Percentiles rank a stretch among this genome's conserved stretches.
phyloP scores from a whole-genome alignment of 2,113 vertebrate genomes.

The Columba janthina region DNA sequence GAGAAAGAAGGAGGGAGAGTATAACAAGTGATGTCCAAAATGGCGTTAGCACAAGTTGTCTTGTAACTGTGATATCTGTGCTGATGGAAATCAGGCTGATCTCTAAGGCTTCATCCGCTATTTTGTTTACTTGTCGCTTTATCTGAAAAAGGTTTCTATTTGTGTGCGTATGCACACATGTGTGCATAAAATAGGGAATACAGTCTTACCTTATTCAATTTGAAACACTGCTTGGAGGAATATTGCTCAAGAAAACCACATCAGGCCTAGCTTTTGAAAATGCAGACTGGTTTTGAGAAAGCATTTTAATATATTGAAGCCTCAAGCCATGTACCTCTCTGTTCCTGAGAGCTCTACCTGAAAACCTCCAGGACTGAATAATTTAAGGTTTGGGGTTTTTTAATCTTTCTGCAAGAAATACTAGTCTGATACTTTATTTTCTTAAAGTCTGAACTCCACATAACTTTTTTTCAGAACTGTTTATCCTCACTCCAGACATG shows the following conservation, averaged over 20 bases:
- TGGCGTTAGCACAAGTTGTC: neutral
- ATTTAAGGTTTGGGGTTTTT: neutral
- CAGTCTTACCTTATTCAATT: conserved; percentile 19
- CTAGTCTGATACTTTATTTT: conserved; percentile 75
- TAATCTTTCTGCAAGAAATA: conserved; percentile 50
- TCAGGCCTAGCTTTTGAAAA: conserved; percentile 35
- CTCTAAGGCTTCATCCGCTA: neutral
- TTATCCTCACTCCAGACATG: conserved; percentile 78
- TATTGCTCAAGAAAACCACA: conserved; percentile 62
- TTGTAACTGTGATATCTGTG: neutral
- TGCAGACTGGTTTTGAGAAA: conserved; percentile 32
- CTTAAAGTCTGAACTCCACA: conserved; percentile 70
- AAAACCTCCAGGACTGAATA: conserved; percentile 56
- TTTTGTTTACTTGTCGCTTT: neutral
- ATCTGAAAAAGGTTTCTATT: neutral
- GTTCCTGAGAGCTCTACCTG: conserved; percentile 53
- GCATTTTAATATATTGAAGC: conserved; percentile 39
- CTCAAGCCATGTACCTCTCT: conserved; percentile 45
- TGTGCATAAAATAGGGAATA: neutral
- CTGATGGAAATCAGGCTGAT: neutral
- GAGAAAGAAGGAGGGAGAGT: neutral
- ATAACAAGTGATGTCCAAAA: neutral
- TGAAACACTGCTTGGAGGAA: conserved; percentile 31
- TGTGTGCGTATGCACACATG: neutral
- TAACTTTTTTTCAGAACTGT: conserved; percentile 65